Percentiles rank a stretch among this genome's conserved stretches.
These are phyloP conservation scores for Electrona antarctica DNA, from an alignment of 2,113 vertebrate genomes.

Conservation along the genomic window DNA sequence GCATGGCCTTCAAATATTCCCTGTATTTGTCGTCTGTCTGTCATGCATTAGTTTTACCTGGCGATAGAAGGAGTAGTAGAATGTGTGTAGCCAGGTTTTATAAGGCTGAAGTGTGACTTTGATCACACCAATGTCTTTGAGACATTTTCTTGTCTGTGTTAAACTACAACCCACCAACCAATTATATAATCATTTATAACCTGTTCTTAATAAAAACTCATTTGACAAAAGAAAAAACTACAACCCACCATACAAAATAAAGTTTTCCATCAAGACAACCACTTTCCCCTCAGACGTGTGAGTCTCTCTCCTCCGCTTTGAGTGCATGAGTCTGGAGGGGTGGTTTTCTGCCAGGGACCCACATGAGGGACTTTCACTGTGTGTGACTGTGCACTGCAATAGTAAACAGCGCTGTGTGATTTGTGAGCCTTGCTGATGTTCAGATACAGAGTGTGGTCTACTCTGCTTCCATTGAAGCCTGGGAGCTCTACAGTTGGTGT, in stretches of 20 bases:
- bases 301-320: no score
- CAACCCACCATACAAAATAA: background rate
- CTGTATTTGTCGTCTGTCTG: no score
- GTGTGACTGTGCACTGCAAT: constrained; percentile 13
- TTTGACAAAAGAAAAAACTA: background rate
- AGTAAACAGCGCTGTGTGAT: constrained; percentile 19
- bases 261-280: no score
- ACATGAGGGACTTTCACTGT: background rate
- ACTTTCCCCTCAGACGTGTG: no score
- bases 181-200: no score
- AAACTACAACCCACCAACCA: background rate
- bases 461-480: constrained; percentile 5
- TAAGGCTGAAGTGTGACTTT: background rate
- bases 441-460: background rate
- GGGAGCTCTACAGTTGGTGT: background rate
- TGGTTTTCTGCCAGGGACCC: constrained; percentile 4
- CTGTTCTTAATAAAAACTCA: no score
- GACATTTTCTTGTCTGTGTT: background rate
- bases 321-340: background rate
- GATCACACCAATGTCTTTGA: background rate
- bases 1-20: no score
- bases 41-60: background rate
- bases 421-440: background rate
- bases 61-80: background rate
- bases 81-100: constrained; percentile 20